Evolutionary conservation across 1,140 invertebrate genomes (phyloP).

Genomic region (Cydia amplana): DNA sequence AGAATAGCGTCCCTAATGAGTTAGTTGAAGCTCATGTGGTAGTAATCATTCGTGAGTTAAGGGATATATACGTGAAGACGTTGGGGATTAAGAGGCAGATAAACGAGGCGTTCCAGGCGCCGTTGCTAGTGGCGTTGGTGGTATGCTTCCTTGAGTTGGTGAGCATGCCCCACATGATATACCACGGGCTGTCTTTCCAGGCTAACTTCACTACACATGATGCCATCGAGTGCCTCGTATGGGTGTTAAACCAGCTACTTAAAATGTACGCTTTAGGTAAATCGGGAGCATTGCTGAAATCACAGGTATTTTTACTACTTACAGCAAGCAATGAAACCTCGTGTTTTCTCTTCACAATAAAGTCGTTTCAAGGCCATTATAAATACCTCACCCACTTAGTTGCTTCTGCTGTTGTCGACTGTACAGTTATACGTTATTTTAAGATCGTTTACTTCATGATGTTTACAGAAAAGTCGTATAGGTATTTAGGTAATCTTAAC

Average conservation of each 20-base stretch:
- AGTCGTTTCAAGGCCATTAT: no score
- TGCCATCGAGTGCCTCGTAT: neutral
- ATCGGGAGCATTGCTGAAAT: neutral
- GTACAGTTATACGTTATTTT: no score
- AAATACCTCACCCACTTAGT: no score
- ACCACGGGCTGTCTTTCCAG: neutral
- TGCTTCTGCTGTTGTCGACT: no score
- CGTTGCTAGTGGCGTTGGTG: neutral
- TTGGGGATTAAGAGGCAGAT: neutral
- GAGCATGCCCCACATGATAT: neutral
- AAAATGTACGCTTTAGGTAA: neutral
- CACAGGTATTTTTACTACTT: neutral
- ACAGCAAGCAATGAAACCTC: no score
- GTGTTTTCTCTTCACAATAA: no score
- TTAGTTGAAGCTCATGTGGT: neutral
- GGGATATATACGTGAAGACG: neutral
- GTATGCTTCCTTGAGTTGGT: neutral
- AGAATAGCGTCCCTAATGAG: neutral
- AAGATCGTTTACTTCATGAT: no score
- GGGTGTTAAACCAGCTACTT: neutral
- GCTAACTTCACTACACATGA: neutral
- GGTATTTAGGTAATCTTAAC: no score
- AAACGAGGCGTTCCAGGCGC: slow-evolving; percentile 8
- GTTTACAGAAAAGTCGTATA: no score
- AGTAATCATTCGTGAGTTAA: neutral